These are phyloP conservation scores for Syrmaticus mikado DNA, from an alignment of 2,113 vertebrate genomes.

Conservation along the genomic window DNA sequence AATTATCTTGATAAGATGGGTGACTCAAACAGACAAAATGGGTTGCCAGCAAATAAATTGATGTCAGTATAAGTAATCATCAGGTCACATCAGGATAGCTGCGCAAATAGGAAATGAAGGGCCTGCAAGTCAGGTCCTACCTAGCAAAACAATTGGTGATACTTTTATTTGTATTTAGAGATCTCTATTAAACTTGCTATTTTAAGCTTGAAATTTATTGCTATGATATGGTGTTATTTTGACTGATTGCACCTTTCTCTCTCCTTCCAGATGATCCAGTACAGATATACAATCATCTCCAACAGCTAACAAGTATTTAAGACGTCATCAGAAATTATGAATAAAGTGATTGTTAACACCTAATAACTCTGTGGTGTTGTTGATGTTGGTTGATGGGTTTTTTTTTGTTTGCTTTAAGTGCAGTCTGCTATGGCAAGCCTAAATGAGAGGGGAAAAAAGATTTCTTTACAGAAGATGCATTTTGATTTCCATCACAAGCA, in stretches of 20 bases:
- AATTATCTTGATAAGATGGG: conserved; percentile 27
- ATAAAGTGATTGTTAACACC: neutral
- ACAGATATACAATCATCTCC: neutral
- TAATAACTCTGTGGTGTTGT: neutral
- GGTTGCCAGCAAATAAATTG: conserved; percentile 62
- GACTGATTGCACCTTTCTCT: conserved; percentile 17
- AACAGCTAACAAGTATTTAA: neutral
- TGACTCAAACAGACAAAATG: conserved; percentile 34
- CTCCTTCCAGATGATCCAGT: conserved; percentile 6
- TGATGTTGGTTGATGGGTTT: neutral
- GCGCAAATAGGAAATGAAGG: conserved; percentile 37
- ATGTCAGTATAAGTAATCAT: conserved; percentile 38
- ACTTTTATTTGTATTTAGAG: neutral
- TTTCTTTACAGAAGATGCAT: neutral
- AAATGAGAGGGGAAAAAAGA: neutral
- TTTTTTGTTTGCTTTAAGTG: neutral
- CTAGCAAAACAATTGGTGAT: neutral
- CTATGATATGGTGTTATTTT: neutral
- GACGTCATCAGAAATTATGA: neutral
- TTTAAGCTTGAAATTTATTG: neutral
- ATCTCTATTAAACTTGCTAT: neutral
- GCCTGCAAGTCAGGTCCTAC: neutral
- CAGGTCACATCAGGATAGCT: conserved; percentile 48
- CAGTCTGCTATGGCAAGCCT: neutral
- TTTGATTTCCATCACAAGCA: neutral